phyloP scores from a whole-genome alignment of 2,797 vertebrate species.

The Taeniopygia guttata region DNA sequence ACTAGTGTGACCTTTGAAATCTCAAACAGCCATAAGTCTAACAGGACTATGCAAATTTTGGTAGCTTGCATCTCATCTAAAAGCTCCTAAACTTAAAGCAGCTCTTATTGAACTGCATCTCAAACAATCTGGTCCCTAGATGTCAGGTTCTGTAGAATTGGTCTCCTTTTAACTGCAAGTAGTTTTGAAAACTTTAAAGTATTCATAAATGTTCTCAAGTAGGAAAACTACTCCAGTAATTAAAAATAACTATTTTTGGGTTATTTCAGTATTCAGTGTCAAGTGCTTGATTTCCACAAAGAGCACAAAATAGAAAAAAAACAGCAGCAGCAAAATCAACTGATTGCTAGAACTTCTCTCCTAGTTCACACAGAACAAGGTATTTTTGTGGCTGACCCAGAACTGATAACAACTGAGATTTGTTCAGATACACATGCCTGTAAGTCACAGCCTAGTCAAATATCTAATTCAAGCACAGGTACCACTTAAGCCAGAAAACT shows the following conservation, averaged over 20 bases:
- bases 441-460: background rate
- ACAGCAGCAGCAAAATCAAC: background rate
- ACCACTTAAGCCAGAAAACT: background rate
- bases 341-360: background rate
- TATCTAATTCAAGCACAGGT: background rate
- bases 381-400: background rate
- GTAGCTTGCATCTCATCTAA: background rate
- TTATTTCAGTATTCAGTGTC: background rate
- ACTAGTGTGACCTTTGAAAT: background rate
- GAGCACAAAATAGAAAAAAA: background rate
- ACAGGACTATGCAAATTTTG: background rate
- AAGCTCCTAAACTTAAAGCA: background rate
- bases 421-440: background rate
- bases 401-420: background rate
- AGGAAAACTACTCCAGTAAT: background rate
- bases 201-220: background rate
- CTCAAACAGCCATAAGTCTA: background rate
- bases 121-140: background rate
- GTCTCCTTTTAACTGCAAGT: background rate
- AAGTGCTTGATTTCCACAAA: background rate
- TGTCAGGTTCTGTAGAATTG: background rate
- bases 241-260: background rate
- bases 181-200: background rate
- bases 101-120: background rate
- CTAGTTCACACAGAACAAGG: background rate